Percentiles rank a stretch among this genome's conserved stretches.
phyloP scores from a whole-genome alignment of 1,140 invertebrate genomes.

The Drosophila santomea region DNA sequence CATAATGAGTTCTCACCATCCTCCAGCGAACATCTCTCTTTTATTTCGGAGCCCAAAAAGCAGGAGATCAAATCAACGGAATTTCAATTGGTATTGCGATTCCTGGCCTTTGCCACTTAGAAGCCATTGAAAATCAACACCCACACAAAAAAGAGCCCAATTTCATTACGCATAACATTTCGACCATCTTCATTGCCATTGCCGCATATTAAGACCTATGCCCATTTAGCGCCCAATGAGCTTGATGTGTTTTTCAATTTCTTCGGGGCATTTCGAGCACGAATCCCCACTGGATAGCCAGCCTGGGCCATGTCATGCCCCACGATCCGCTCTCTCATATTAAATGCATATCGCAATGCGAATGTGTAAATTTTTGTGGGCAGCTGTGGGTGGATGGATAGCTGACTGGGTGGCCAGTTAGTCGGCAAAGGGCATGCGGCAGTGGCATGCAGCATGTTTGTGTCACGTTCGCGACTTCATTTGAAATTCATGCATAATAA shows the following conservation, averaged over 20 bases:
- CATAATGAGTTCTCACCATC: constrained; percentile 28
- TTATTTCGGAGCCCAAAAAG: not conserved
- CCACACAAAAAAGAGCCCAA: constrained; percentile 50
- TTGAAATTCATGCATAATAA: constrained; percentile 82
- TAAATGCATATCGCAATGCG: constrained; percentile 81
- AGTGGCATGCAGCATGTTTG: constrained; percentile 71
- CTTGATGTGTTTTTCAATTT: constrained; percentile 74
- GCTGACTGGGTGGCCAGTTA: constrained; percentile 30
- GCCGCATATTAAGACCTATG: constrained; percentile 32
- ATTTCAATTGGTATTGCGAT: constrained; percentile 31
- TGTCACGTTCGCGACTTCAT: constrained; percentile 82
- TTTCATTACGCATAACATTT: constrained; percentile 74
- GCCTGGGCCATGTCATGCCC: not conserved
- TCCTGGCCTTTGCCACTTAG: constrained; percentile 4
- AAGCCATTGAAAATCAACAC: constrained; percentile 68
- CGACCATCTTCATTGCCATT: constrained; percentile 45
- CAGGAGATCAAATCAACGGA: constrained; percentile 7
- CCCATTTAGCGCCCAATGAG: constrained; percentile 64
- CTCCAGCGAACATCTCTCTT: not conserved
- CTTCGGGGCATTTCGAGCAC: constrained; percentile 13
- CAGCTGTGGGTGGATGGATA: constrained; percentile 8
- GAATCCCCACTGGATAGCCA: constrained; percentile 25
- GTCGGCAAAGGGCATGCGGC: constrained; percentile 33
- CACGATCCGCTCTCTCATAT: constrained; percentile 57
- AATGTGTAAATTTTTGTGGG: constrained; percentile 75